A percentile compares a stretch with the other conserved stretches of the same genome.
Conservation (phyloP, 2,888 invertebrate genomes). For the Drosophila austrosaltans region DNA sequence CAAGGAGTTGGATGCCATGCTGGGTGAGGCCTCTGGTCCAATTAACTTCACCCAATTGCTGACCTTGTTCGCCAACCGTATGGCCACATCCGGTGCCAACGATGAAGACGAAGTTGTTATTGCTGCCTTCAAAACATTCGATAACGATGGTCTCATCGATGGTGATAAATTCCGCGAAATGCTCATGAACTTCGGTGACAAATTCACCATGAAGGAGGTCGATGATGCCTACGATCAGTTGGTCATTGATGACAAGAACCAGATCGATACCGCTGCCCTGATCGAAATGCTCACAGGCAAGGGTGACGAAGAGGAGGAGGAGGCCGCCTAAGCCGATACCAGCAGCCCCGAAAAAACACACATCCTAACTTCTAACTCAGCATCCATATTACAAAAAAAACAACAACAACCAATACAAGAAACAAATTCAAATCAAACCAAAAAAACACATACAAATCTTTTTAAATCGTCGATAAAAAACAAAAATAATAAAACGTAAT, state of each 20-base stretch:
- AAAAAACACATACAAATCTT: slow-evolving; percentile 34
- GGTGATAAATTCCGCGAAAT: slow-evolving; percentile 95
- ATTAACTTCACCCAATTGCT: slow-evolving; percentile 98
- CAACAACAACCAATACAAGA: slow-evolving; percentile 31
- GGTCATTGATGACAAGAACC: slow-evolving; percentile 95
- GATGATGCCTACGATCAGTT: slow-evolving; percentile 97
- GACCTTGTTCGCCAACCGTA: slow-evolving; percentile 95
- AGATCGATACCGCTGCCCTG: slow-evolving; percentile 93
- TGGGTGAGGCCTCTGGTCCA: slow-evolving; percentile 93
- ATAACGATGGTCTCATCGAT: slow-evolving; percentile 94
- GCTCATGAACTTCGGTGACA: slow-evolving; percentile 96
- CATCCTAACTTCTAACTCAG: slow-evolving; percentile 75
- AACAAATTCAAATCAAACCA: slow-evolving; percentile 35
- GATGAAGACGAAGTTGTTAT: slow-evolving; percentile 97
- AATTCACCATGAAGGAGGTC: slow-evolving; percentile 93
- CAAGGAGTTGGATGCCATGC: slow-evolving; percentile 95
- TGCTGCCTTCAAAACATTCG: slow-evolving; percentile 96
- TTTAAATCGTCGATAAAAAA: slow-evolving; percentile 66
- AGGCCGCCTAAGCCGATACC: slow-evolving; percentile 76
- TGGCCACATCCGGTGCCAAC: slow-evolving; percentile 93
- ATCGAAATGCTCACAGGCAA: slow-evolving; percentile 95
- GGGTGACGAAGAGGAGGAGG: slow-evolving; percentile 92
- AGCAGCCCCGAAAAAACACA: slow-evolving; percentile 65
- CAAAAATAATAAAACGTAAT: slow-evolving; percentile 77
- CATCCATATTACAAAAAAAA: slow-evolving; percentile 63